phyloP scores from a whole-genome alignment of 2,113 vertebrate genomes.

The Edolisoma coerulescens region DNA sequence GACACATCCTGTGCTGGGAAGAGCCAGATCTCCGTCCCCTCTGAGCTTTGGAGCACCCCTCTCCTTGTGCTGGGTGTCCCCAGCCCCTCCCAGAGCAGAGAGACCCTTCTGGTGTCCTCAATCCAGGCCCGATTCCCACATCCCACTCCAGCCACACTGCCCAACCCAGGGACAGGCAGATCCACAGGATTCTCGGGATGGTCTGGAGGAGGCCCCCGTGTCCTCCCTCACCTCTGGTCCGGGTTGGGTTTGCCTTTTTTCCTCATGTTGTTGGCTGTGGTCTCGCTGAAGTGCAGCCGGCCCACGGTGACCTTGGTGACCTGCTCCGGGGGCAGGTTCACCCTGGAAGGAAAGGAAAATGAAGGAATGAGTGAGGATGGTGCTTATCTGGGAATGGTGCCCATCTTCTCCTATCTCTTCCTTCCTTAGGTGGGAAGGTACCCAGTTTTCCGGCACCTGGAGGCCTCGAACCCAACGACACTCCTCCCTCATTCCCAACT shows the following conservation, averaged over 20 bases:
- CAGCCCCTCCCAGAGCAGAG: rapidly evolving
- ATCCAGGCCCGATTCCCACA: neutral
- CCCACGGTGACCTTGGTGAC: constrained; percentile 98
- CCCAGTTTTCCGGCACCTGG: neutral
- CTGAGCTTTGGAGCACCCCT: neutral
- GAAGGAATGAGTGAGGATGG: neutral
- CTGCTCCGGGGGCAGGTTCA: constrained; percentile 92
- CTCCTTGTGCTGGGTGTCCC: neutral
- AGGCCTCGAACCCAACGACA: neutral
- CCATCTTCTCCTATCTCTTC: neutral
- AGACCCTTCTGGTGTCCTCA: neutral
- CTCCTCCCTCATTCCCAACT: neutral
- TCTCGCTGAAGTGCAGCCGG: constrained; percentile 96
- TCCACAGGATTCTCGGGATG: rapidly evolving
- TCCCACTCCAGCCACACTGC: neutral
- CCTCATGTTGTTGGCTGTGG: constrained; percentile 97
- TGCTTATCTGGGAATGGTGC: neutral
- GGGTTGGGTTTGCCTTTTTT: constrained; percentile 99
- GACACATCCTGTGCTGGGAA: neutral
- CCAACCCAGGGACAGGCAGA: neutral
- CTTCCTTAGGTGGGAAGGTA: neutral
- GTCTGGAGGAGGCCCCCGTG: neutral
- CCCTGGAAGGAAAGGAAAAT: constrained; percentile 66
- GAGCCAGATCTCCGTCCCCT: rapidly evolving
- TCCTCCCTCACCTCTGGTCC: constrained; percentile 86